Evolutionary conservation across 2,888 invertebrate genomes (phyloP).

Genomic region (Nipponacmea schrenckii): DNA sequence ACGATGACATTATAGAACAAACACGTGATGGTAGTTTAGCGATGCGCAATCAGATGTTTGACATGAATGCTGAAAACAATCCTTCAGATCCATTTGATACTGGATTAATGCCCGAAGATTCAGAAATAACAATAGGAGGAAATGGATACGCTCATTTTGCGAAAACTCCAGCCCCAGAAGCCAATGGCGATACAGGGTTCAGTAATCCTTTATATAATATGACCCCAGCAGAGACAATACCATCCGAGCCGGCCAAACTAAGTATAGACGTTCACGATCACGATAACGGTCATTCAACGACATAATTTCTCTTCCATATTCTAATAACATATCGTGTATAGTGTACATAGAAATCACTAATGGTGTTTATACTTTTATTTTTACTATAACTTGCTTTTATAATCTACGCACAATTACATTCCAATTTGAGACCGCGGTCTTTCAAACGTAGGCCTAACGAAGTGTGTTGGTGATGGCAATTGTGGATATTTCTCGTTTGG

Average conservation of each 20-base stretch:
- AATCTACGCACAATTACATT: no score
- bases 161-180: conserved; percentile 27
- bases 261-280: neutral
- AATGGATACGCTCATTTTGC: conserved; percentile 47
- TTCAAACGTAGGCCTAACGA: no score
- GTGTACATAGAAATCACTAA: no score
- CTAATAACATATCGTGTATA: no score
- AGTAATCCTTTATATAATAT: conserved; percentile 51
- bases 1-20: conserved; percentile 44
- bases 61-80: conserved; percentile 34
- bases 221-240: neutral
- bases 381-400: no score
- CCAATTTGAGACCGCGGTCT: no score
- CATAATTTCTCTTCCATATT: neutral
- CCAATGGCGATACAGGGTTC: conserved; percentile 40
- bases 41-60: conserved; percentile 53
- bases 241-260: neutral
- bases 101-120: conserved; percentile 29
- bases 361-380: no score
- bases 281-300: neutral
- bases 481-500: no score
- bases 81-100: conserved; percentile 26
- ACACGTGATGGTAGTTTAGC: conserved; percentile 46
- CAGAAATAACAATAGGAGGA: conserved; percentile 37
- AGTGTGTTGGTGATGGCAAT: no score